phyloP scores from a whole-genome alignment of 2,113 vertebrate species.

The Macrotus californicus region DNA sequence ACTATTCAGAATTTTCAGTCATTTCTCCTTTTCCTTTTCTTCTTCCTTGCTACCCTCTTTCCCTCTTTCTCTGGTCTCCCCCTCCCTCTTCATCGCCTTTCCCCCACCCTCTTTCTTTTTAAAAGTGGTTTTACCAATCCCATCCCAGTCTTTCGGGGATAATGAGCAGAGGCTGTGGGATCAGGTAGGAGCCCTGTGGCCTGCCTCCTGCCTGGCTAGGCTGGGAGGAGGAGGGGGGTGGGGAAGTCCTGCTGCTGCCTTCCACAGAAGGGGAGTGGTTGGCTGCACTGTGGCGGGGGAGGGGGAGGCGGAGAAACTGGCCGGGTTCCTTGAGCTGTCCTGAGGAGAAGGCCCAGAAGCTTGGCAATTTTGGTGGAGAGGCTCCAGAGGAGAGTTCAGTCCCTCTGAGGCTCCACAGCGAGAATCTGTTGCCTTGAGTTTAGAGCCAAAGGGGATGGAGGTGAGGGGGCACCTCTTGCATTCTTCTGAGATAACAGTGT shows the following conservation, averaged over 20 bases:
- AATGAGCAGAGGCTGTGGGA: neutral
- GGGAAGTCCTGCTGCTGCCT: neutral
- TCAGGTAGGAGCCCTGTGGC: neutral
- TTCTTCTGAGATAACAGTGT: neutral
- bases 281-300: neutral
- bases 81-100: neutral
- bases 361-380: neutral
- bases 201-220: neutral
- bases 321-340: neutral
- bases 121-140: neutral
- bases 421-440: conserved; percentile 10
- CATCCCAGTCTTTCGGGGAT: neutral
- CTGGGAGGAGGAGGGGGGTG: neutral
- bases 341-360: neutral
- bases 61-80: neutral
- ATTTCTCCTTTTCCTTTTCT: neutral
- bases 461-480: neutral
- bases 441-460: neutral
- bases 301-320: neutral
- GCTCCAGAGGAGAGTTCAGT: conserved; percentile 1
- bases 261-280: neutral
- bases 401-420: neutral
- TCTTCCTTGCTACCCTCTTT: neutral
- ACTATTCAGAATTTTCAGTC: neutral
- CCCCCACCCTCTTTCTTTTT: neutral